phyloP scores from a whole-genome alignment of 2,888 invertebrate species.

The Orchestes rusci region DNA sequence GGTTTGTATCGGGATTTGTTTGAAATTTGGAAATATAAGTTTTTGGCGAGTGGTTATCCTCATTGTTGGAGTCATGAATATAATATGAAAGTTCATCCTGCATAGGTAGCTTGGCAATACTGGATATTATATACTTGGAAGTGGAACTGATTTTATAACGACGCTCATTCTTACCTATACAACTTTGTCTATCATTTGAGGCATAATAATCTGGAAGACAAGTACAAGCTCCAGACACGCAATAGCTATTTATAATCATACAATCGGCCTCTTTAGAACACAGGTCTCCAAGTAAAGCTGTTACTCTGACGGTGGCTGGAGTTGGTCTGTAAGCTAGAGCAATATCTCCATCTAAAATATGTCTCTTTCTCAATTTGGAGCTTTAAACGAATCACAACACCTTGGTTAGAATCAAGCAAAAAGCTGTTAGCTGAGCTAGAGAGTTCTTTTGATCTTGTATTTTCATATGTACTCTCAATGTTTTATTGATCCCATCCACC shows the following conservation, averaged over 20 bases:
- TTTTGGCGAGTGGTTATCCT: too few species aligned
- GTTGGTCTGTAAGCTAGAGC: constrained; percentile 54
- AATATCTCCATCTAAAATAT: constrained; percentile 37
- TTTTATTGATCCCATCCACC: too few species aligned
- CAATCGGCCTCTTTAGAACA: constrained; percentile 65
- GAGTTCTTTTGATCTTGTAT: not conserved
- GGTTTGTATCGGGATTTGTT: too few species aligned
- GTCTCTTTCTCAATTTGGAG: constrained; percentile 16
- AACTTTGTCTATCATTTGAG: constrained; percentile 58
- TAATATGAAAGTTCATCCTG: too few species aligned
- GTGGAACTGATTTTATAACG: too few species aligned
- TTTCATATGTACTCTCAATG: too few species aligned
- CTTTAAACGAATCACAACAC: constrained; percentile 19
- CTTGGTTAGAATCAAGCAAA: too few species aligned
- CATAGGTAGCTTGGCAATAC: too few species aligned
- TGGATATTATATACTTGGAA: too few species aligned
- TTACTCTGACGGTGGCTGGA: constrained; percentile 55
- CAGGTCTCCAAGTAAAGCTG: constrained; percentile 68
- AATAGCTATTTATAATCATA: constrained; percentile 63
- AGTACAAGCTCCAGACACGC: constrained; percentile 65
- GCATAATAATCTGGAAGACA: constrained; percentile 62
- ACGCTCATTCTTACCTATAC: constrained; percentile 50
- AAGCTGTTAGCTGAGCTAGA: not conserved
- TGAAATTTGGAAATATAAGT: too few species aligned
- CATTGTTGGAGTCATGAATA: too few species aligned